Base-by-base conservation (phyloP, 2,888 invertebrate genomes). In the Melieria omissa region DNA sequence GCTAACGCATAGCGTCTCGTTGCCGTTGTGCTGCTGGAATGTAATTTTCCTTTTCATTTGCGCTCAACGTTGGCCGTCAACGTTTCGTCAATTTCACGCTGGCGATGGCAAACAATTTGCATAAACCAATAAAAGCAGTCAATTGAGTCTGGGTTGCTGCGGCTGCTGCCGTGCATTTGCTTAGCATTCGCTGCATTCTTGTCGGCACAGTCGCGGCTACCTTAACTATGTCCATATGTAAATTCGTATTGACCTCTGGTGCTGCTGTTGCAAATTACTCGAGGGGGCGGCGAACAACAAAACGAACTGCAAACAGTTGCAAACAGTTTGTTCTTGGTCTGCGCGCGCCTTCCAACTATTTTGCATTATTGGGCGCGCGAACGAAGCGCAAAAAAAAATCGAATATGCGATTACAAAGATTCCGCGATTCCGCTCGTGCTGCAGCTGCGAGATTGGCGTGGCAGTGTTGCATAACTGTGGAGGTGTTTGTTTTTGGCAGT, bases 71-170 rank as follows among this genome's bases (percentile, higher is more conserved):
- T 57, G 9, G 9, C 2, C 12, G 14, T 57, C 14, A 8, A 14
- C 12, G 41, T 8, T 44, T 61, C 14, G 10, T 42, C 9, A 44
- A 10, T 5, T 44, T n/a, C 65, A 54, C 65, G 58, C 62, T 71
- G 62, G 54, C 71, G 66, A 71, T 71, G 61, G 62, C 63, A 55
- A 47, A 62, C n/a, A 66, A 71, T 75, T 75, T 71, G 55, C 74
- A 73, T 73, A 73, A 75, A 73, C 69, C 71, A 75, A 74, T 72
- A 72, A 72, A 74, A 72, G 70, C 70, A 71, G 61, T 71, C 68
- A 73, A 69, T 73, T 66, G 71, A 72, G 61, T 70, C 3, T 55
- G 63, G 41, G 12, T 5, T n/a, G 61, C 14, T 4, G 5, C 12
- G 45, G 47, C 10, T 65, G 58, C 47, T 52, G 67, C 42, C 54